phyloP scores from a whole-genome alignment of 1,140 invertebrate genomes.

The Oreohelix idahoensis region DNA sequence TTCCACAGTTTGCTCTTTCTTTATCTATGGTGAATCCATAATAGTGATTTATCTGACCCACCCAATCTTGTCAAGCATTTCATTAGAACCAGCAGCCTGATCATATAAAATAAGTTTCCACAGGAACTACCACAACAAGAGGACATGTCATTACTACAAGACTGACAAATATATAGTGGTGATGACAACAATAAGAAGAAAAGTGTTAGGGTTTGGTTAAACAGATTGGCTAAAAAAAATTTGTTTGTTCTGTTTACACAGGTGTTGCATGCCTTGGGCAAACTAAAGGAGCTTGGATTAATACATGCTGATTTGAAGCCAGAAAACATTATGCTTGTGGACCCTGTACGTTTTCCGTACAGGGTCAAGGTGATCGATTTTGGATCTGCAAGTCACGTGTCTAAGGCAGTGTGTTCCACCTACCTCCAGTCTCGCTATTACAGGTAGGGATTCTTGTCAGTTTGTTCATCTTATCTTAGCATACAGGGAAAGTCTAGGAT shows the following conservation, averaged over 20 bases:
- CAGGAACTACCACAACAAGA: too few relatives aligned
- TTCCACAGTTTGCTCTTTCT: too few relatives aligned
- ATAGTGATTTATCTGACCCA: too few relatives aligned
- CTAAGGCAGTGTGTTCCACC: conserved; percentile 99
- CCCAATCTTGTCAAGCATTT: too few relatives aligned
- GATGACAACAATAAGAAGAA: too few relatives aligned
- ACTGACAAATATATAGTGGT: too few relatives aligned
- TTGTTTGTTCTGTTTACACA: conserved; percentile 6
- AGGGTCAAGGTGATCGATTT: conserved; percentile 98
- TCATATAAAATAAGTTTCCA: too few relatives aligned
- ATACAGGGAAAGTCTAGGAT: too few relatives aligned
- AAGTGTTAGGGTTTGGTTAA: neutral
- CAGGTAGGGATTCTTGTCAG: conserved; percentile 72
- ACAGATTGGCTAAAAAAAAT: neutral
- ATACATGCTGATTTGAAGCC: conserved; percentile 99
- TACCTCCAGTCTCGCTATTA: conserved; percentile 99
- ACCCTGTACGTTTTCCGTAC: conserved; percentile 96
- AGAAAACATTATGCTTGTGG: conserved; percentile 99
- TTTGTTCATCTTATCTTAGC: neutral
- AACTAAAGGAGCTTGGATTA: conserved; percentile 97
- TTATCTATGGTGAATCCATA: too few relatives aligned
- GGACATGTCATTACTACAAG: too few relatives aligned
- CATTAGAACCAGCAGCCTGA: too few relatives aligned
- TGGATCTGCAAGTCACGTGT: conserved; percentile 98
- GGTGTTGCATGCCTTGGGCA: conserved; percentile 96